Conservation (phyloP, 2,113 vertebrate species). For the Vanacampus margaritifer region DNA sequence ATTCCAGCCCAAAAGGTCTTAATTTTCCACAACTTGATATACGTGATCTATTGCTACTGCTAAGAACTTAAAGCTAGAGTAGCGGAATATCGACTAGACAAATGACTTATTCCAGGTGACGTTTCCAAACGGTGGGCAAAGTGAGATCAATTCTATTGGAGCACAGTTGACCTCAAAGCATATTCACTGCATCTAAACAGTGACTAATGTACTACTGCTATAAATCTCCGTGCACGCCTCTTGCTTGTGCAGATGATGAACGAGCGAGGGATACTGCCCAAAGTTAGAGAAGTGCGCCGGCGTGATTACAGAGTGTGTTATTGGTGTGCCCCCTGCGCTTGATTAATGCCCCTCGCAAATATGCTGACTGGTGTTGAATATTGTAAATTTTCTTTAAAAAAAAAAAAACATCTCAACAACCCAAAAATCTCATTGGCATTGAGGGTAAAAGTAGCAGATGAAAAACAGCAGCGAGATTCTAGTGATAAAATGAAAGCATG, state of each 20-base stretch:
- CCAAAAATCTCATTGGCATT: background rate
- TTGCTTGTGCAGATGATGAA: slow-evolving; percentile 67
- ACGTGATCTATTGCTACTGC: background rate
- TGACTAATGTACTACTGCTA: slow-evolving; percentile 72
- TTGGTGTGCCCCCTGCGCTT: slow-evolving; percentile 65
- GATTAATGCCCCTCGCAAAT: slow-evolving; percentile 74
- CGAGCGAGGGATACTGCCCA: slow-evolving; percentile 51
- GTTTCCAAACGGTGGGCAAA: slow-evolving; percentile 39
- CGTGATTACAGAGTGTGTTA: slow-evolving; percentile 69
- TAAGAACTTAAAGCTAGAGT: background rate
- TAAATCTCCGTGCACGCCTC: slow-evolving; percentile 65
- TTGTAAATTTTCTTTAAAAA: background rate
- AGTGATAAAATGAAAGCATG: slow-evolving; percentile 42
- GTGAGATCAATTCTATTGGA: slow-evolving; percentile 51
- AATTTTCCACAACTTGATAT: background rate
- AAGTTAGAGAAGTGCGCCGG: slow-evolving; percentile 60
- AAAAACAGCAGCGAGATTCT: slow-evolving; percentile 27
- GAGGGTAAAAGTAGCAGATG: slow-evolving; percentile 30
- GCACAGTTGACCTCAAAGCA: slow-evolving; percentile 53
- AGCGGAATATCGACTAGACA: background rate
- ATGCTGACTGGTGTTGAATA: slow-evolving; percentile 65
- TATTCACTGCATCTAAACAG: slow-evolving; percentile 65
- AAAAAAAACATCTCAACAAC: background rate
- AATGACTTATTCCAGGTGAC: background rate
- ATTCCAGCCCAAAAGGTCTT: too few relatives aligned